Percentiles rank a stretch among this genome's conserved stretches.
phyloP scores from a whole-genome alignment of 2,888 invertebrate genomes.

The Invenusta paracnida region DNA sequence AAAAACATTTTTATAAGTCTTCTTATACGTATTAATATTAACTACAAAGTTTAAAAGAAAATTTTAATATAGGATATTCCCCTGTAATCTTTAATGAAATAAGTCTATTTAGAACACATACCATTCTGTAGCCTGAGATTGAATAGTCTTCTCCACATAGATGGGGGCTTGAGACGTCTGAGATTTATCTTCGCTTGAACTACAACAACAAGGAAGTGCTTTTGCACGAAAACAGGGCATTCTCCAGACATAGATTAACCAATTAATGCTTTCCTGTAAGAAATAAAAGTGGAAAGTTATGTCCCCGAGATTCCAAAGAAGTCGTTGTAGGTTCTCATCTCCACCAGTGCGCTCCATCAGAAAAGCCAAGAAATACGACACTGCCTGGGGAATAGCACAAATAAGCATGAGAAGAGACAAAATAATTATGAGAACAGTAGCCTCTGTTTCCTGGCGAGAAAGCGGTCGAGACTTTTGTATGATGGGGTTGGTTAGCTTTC shows the following conservation, averaged over 20 bases:
- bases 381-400: not conserved
- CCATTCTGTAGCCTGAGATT: too few relatives aligned
- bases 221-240: slow-evolving; percentile 22
- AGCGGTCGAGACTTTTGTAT: not conserved
- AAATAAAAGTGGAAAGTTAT: not conserved
- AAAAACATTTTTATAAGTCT: too few relatives aligned
- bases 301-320: slow-evolving; percentile 6
- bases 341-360: not conserved
- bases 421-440: not conserved
- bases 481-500: not conserved
- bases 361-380: not conserved
- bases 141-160: too few relatives aligned
- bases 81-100: too few relatives aligned
- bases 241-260: slow-evolving; percentile 9
- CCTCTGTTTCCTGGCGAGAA: not conserved
- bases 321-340: not conserved
- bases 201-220: not conserved
- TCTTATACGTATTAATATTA: too few relatives aligned
- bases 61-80: too few relatives aligned
- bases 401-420: not conserved
- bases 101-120: too few relatives aligned
- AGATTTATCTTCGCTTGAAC: too few relatives aligned
- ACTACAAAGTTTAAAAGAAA: too few relatives aligned
- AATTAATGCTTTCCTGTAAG: slow-evolving; percentile 6
- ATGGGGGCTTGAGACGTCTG: too few relatives aligned